These are phyloP conservation scores for Pristionchus entomophagus DNA, from an alignment of 2,888 invertebrate species.

Conservation along the genomic window DNA sequence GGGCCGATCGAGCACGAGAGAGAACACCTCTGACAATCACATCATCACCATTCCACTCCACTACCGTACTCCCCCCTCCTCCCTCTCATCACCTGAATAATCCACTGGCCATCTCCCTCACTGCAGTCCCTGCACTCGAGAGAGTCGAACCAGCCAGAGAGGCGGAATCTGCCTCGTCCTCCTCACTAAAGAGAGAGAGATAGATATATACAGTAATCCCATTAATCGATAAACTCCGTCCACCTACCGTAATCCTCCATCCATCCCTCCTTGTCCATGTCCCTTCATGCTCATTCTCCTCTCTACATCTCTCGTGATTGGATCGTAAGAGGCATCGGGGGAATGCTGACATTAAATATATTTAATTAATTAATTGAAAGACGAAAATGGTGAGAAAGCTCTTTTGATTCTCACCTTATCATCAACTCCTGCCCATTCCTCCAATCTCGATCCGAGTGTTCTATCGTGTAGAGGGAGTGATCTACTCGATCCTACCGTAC, in stretches of 20 bases:
- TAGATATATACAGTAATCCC: neutral
- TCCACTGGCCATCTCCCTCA: conserved; percentile 44
- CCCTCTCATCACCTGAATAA: conserved; percentile 19
- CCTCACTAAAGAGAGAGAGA: conserved; percentile 1
- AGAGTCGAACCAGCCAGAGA: conserved; percentile 39
- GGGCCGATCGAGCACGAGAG: conserved; percentile 26
- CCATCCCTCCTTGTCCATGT: conserved; percentile 56
- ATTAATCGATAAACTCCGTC: neutral
- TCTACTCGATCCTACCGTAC: neutral
- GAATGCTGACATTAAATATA: conserved; percentile 18
- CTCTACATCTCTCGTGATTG: conserved; percentile 72
- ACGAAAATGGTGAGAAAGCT: neutral
- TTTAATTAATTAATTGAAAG: neutral
- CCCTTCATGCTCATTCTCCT: conserved; percentile 72
- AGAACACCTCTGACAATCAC: conserved; percentile 45
- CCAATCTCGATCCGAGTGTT: conserved; percentile 26
- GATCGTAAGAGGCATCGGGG: conserved; percentile 63
- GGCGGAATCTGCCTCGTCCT: neutral
- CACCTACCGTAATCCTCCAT: conserved; percentile 43
- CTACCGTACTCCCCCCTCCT: neutral
- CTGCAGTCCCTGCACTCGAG: conserved; percentile 29
- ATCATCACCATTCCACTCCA: too few species aligned
- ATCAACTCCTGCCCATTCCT: conserved; percentile 31
- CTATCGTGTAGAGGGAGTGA: conserved; percentile 19
- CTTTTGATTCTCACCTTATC: neutral